Conservation (phyloP, 2,113 vertebrate species). For the Perca flavescens region DNA sequence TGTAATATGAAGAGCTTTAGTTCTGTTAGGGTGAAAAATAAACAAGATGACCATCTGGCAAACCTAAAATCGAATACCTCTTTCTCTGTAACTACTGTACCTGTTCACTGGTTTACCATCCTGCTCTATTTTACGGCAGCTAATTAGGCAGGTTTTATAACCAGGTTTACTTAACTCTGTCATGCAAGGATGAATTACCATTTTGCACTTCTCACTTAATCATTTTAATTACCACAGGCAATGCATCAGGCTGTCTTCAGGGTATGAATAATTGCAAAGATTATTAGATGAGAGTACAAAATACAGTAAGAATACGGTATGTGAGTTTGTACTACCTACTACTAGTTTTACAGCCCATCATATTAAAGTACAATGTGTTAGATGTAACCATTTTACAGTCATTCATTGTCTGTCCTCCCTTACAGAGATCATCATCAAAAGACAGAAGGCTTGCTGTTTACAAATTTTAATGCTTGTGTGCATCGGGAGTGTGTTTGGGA, state of each 20-base stretch:
- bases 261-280: slow-evolving; percentile 78
- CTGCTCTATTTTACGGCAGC: slow-evolving; percentile 67
- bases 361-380: not conserved
- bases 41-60: not conserved
- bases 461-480: slow-evolving; percentile 41
- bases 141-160: slow-evolving; percentile 80
- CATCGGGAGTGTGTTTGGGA: slow-evolving; percentile 22
- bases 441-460: slow-evolving; percentile 29
- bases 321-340: not conserved
- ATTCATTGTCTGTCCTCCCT: not conserved
- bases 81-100: slow-evolving; percentile 31
- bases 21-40: slow-evolving; percentile 19
- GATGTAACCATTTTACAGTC: slow-evolving; percentile 9
- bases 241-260: slow-evolving; percentile 78
- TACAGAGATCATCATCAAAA: slow-evolving; percentile 1
- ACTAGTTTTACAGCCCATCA: slow-evolving; percentile 10
- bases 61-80: slow-evolving; percentile 29
- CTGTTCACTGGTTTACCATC: slow-evolving; percentile 59
- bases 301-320: not conserved
- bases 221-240: slow-evolving; percentile 81
- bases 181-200: slow-evolving; percentile 77
- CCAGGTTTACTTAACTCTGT: slow-evolving; percentile 81
- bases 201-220: slow-evolving; percentile 82
- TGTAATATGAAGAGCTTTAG: not conserved
- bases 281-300: slow-evolving; percentile 70